phyloP scores from a whole-genome alignment of 2,888 invertebrate genomes.

The Drosophila eohydei region DNA sequence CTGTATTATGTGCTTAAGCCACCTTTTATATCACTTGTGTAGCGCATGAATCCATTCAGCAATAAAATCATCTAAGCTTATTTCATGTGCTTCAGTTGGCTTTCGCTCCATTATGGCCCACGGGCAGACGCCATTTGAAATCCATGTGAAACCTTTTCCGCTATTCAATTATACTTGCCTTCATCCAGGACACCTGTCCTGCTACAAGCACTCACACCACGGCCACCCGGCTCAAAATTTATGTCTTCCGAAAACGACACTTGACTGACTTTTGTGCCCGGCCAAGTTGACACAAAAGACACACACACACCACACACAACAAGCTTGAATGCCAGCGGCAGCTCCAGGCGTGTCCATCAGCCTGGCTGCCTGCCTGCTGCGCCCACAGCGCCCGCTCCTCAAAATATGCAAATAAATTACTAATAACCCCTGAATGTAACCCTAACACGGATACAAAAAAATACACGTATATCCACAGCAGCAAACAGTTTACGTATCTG shows the following conservation, averaged over 20 bases:
- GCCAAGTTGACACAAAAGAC: conserved; percentile 64
- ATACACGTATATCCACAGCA: conserved; percentile 20
- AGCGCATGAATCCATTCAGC: conserved; percentile 38
- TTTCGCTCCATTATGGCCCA: conserved; percentile 13
- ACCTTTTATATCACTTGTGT: conserved; percentile 26
- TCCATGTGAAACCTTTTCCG: conserved; percentile 61
- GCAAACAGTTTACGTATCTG: conserved; percentile 33
- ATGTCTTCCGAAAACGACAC: conserved; percentile 67
- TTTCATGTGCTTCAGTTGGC: conserved; percentile 43
- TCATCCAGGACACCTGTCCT: conserved; percentile 56
- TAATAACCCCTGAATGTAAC: conserved; percentile 78
- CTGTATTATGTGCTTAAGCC: conserved; percentile 11
- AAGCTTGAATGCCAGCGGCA: conserved; percentile 39
- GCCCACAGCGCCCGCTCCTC: conserved; percentile 49
- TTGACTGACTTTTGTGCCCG: conserved; percentile 66
- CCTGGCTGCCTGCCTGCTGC: conserved; percentile 35
- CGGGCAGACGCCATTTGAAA: conserved; percentile 47
- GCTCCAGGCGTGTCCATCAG: conserved; percentile 40
- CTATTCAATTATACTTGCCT: conserved; percentile 61
- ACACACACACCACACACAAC: conserved; percentile 16
- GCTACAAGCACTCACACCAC: conserved; percentile 12
- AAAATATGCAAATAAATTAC: conserved; percentile 80
- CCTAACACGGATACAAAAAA: conserved; percentile 63
- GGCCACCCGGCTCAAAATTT: conserved; percentile 59
- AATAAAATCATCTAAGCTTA: conserved; percentile 37